These are phyloP conservation scores for Scleropages formosus DNA, from an alignment of 2,797 vertebrate species.

Conservation along the genomic window DNA sequence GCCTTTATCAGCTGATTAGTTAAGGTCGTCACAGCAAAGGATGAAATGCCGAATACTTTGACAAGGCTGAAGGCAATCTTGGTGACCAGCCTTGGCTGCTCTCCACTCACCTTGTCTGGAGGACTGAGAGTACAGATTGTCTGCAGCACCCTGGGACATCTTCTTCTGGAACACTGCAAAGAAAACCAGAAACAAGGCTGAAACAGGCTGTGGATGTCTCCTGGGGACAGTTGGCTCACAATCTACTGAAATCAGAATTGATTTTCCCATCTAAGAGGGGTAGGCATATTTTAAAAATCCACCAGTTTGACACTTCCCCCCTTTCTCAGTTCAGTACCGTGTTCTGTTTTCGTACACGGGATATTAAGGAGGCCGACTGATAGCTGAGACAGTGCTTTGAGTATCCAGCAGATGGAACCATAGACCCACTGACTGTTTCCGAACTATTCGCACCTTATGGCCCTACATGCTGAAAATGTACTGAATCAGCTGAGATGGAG, in stretches of 20 bases:
- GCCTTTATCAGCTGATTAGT: no score
- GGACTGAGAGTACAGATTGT: conserved; percentile 59
- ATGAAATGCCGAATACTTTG: no score
- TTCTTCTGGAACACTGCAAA: conserved; percentile 67
- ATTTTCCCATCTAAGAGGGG: no score
- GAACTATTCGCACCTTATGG: neutral
- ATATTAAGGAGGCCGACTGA: neutral
- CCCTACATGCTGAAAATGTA: neutral
- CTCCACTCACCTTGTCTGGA: conserved; percentile 61
- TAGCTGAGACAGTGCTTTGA: neutral
- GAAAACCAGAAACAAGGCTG: conserved; percentile 33
- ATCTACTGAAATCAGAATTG: no score
- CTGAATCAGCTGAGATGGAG: neutral
- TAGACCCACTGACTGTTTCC: conserved; percentile 30
- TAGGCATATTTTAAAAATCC: no score
- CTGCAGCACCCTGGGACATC: conserved; percentile 43
- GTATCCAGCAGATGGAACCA: conserved; percentile 58
- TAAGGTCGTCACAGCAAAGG: no score
- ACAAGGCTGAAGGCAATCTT: no score
- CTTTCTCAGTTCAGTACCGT: neutral
- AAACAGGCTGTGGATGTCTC: neutral
- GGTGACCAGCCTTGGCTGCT: no score
- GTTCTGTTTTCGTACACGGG: neutral
- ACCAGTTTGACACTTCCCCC: neutral
- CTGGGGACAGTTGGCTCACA: no score